Conservation (phyloP, 2,113 vertebrate species). For the Thunnus thynnus region DNA sequence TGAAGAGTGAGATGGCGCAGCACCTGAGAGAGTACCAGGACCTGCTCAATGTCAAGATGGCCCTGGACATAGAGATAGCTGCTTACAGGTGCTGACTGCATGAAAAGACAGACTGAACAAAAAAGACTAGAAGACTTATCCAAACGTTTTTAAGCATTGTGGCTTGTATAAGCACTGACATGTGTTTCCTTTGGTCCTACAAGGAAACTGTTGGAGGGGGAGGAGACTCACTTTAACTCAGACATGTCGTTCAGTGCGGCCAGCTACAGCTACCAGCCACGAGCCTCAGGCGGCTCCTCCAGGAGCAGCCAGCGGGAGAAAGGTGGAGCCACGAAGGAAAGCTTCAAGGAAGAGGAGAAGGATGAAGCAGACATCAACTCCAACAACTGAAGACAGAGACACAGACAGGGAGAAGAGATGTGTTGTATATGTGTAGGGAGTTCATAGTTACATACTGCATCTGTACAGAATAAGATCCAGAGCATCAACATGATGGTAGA, state of each 20-base stretch:
- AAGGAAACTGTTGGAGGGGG: conserved; percentile 96
- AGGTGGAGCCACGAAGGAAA: conserved; percentile 83
- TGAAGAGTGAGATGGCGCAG: conserved; percentile 93
- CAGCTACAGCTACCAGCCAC: conserved; percentile 86
- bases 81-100: conserved; percentile 90
- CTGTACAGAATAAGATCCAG: not conserved
- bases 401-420: not conserved
- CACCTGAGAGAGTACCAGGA: conserved; percentile 96
- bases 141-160: not conserved
- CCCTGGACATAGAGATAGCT: conserved; percentile 94
- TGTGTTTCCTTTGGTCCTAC: conserved; percentile 40
- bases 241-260: conserved; percentile 81
- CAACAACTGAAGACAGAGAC: conserved; percentile 69
- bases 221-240: conserved; percentile 92
- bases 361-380: conserved; percentile 85
- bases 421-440: not conserved
- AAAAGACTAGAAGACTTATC: not conserved
- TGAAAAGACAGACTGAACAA: not conserved
- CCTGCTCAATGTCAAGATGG: conserved; percentile 96
- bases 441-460: not conserved
- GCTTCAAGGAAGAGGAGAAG: conserved; percentile 88
- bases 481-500: not conserved
- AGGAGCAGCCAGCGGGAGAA: conserved; percentile 86
- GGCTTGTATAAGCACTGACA: conserved; percentile 8
- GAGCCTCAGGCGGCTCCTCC: conserved; percentile 73